Evolutionary conservation across 2,113 vertebrate genomes (phyloP), one percentile per base, ranked within the genome.

Genomic region (Engraulis encrasicolus): DNA sequence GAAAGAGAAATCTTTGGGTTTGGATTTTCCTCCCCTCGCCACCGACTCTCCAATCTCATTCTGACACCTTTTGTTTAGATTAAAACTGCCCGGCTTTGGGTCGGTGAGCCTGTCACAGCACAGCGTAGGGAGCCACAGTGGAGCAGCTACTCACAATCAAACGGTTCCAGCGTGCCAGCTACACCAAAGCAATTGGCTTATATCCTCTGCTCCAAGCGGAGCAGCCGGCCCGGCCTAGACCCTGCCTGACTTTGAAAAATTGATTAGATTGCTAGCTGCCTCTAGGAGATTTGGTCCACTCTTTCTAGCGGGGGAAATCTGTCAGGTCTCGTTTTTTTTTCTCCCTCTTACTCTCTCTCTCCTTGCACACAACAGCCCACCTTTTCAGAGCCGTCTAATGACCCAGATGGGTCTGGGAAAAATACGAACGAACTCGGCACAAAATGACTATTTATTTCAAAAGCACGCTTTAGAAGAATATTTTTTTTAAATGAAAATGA

Each of bases 161-260:
- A 74, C 31, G 66, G 66, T 74, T 74, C 27, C 45, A 54, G 23
- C 11, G 11, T 34, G 31, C 61, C 48, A 36, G 6, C 1, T 2
- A 49, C 17, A 48, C 45, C 82, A 45, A 81, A 71, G 77, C 84
- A 81, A 81, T 78, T 82, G 85, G 38, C 82, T 84, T 78, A 86
- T 86, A 87, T 82, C 81, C 49, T 18, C 1, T n/a, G n/a, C n/a
- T 84, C 79, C 89, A 89, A 89, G 84, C 88, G 79, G 84, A 83
- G 81, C 79, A 80, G n/a, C 78, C 78, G 82, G n/a, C n/a, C n/a
- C n/a, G n/a, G n/a, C n/a, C n/a, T 87, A 87, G 85, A 85, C 18
- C 88, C 90, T 88, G 19, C 88, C 90, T 88, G 19, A 90, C 90
- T 91, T 83, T 82, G 80, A 85, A 83, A 71, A 89, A 92, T 87